phyloP scores from a whole-genome alignment of 2,113 vertebrate species.

The Gadus chalcogrammus region DNA sequence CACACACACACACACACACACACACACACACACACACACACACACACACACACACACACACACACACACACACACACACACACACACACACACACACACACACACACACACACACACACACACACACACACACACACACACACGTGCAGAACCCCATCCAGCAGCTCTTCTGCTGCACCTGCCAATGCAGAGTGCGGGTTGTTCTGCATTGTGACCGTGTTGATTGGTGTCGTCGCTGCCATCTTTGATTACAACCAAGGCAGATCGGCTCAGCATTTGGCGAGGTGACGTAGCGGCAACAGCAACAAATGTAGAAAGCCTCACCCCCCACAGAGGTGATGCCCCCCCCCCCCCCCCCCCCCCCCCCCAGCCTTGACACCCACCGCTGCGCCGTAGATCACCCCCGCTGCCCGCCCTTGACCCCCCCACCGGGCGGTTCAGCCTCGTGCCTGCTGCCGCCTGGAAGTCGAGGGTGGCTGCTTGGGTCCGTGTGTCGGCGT shows the following conservation, averaged over 20 bases:
- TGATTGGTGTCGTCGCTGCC: constrained; percentile 45
- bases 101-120: too few species aligned
- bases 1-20: too few species aligned
- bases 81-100: too few species aligned
- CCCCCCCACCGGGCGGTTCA: constrained; percentile 16
- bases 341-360: too few species aligned
- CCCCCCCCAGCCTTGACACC: constrained; percentile 20
- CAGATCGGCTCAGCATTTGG: constrained; percentile 52
- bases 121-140: too few species aligned
- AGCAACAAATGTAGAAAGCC: constrained; percentile 2
- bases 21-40: too few species aligned
- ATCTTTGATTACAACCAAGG: constrained; percentile 52
- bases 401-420: constrained; percentile 15
- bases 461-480: constrained; percentile 26
- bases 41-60: too few species aligned
- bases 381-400: constrained; percentile 39
- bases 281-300: constrained; percentile 32
- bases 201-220: constrained; percentile 24
- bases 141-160: too few species aligned
- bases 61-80: too few species aligned
- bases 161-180: background rate
- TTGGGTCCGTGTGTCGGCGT: background rate
- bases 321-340: constrained; percentile 31
- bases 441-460: constrained; percentile 32
- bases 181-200: background rate